A percentile compares a stretch with the other conserved stretches of the same genome.
Conservation (phyloP, 1,140 invertebrate genomes). For the Anoplolepis gracilipes region DNA sequence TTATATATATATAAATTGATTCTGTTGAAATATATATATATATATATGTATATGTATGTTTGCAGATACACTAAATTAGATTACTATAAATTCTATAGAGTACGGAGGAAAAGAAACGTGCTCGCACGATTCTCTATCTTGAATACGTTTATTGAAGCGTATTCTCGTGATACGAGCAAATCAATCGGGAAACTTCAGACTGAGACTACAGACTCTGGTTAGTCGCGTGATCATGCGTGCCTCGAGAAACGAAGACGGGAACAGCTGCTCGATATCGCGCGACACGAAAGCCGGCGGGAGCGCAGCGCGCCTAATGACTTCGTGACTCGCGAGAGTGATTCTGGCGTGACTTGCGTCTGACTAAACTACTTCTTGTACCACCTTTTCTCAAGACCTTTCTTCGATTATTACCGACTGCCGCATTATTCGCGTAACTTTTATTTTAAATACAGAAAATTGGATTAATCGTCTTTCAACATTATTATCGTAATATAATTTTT, state of each 20-base stretch:
- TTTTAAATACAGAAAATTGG: neutral
- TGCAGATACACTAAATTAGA: neutral
- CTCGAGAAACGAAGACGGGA: conserved; percentile 33
- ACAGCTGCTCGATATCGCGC: conserved; percentile 51
- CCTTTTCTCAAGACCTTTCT: conserved; percentile 9
- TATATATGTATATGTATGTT: no score
- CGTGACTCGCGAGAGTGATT: conserved; percentile 43
- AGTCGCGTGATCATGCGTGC: conserved; percentile 51
- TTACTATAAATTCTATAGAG: neutral
- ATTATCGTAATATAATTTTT: conserved; percentile 13
- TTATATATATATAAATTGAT: no score
- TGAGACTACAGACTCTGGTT: conserved; percentile 26
- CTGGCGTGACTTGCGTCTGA: conserved; percentile 52
- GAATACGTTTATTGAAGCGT: conserved; percentile 10
- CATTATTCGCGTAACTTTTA: neutral
- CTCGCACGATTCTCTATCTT: neutral
- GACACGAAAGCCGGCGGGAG: conserved; percentile 51
- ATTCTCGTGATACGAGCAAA: conserved; percentile 61
- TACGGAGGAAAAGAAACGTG: neutral
- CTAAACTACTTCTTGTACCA: neutral
- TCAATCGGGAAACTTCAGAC: conserved; percentile 64
- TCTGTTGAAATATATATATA: no score
- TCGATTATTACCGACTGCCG: neutral
- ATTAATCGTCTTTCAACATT: neutral
- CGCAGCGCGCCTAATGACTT: neutral